These are phyloP conservation scores for Rhizomys pruinosus DNA, from an alignment of 2,113 vertebrate species.

Conservation along the genomic window DNA sequence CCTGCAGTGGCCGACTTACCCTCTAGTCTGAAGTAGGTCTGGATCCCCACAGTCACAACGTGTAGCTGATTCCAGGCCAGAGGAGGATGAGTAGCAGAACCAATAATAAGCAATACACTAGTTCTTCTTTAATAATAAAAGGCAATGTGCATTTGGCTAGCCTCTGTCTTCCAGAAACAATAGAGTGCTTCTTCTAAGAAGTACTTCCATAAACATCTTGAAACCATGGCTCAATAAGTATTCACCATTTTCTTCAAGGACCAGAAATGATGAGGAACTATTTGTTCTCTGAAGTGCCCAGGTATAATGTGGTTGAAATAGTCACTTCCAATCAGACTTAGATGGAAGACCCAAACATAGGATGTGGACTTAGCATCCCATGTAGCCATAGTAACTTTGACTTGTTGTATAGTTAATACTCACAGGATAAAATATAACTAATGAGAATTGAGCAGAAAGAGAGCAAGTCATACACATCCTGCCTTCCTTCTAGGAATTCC, in stretches of 20 bases:
- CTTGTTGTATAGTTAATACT: background rate
- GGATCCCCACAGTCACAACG: background rate
- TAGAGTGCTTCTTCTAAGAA: too few relatives aligned
- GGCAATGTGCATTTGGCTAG: background rate
- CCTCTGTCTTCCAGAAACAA: background rate
- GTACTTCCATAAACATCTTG: constrained; percentile 36
- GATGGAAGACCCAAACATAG: background rate
- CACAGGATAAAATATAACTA: background rate
- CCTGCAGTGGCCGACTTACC: background rate
- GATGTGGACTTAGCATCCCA: background rate
- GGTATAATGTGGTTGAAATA: constrained; percentile 1
- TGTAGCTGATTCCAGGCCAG: background rate
- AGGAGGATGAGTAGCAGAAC: background rate
- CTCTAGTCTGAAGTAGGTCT: background rate
- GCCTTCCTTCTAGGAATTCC: background rate
- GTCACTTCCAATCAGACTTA: background rate
- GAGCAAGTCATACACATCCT: background rate
- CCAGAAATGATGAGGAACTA: background rate
- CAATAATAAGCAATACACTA: background rate
- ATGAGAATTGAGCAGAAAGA: constrained; percentile 11
- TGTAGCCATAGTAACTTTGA: background rate
- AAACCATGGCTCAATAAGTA: background rate
- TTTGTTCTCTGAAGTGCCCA: background rate
- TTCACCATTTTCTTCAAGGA: background rate
- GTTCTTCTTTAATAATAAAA: background rate